Percentiles rank a stretch among this genome's conserved stretches.
Evolutionary conservation across 2,113 vertebrate genomes (phyloP).

Genomic region (Proteles cristata): DNA sequence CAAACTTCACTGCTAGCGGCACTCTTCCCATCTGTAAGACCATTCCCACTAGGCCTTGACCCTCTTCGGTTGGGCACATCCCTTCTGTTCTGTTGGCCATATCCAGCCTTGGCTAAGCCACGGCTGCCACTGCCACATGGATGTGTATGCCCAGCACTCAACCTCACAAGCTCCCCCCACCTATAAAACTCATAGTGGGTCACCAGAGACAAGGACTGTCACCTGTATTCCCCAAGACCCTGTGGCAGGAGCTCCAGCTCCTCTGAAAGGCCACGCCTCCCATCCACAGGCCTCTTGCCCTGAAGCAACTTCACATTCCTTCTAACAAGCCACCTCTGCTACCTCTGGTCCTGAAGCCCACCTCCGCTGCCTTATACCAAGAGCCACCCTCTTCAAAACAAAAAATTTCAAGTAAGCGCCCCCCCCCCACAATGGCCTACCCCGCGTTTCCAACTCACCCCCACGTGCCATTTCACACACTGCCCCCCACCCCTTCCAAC

Average conservation of each 20-base stretch:
- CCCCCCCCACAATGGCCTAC: neutral
- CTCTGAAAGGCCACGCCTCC: neutral
- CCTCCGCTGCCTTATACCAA: neutral
- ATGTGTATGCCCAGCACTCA: neutral
- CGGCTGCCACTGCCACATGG: neutral
- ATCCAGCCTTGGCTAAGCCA: neutral
- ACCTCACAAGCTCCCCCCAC: neutral
- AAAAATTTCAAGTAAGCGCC: neutral
- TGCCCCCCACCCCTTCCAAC: neutral
- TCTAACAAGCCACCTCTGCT: neutral
- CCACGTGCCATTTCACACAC: neutral
- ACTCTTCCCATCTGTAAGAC: neutral
- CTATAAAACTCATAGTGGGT: neutral
- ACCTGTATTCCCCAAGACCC: neutral
- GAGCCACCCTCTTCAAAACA: neutral
- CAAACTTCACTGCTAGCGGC: neutral
- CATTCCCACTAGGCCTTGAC: neutral
- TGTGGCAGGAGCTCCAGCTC: neutral
- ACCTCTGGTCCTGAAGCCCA: neutral
- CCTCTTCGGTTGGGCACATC: neutral
- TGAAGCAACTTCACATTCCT: neutral
- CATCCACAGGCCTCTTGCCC: neutral
- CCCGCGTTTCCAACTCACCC: neutral
- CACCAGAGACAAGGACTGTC: neutral
- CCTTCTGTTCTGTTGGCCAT: neutral